Evolutionary conservation across 2,888 invertebrate genomes (phyloP), one percentile per base, ranked within the genome.

Genomic region (Orthosia gothica): DNA sequence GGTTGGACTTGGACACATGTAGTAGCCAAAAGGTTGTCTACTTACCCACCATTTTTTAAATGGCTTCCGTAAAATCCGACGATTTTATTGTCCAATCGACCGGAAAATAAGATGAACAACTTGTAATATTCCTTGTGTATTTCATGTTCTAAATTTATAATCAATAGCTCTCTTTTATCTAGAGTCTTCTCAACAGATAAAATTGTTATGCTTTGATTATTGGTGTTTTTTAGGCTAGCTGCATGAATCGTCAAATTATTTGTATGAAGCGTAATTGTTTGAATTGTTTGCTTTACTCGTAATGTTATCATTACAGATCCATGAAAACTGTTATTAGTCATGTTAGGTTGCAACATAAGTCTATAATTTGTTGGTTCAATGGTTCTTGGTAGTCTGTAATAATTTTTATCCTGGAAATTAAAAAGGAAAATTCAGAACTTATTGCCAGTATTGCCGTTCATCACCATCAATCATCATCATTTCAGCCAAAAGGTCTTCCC

Each of bases 301-400:
- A 98, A 79, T 0, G 82, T 85, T 58, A 98, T 97, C 0, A 83
- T 89, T 0, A 97, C 97, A 67, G 92, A 94, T 18, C 98, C 98
- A 61, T 75, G 97, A 97, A 87, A 96, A 90, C 80, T 96, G 92
- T 97, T 97, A 54, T 91, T 93, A 9, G 91, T 92, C 79, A 98
- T 94, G 87, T 98, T 94, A 0, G 98, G 98, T 89, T 97, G 94
- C 50, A 98, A 92, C 66, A 94, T 95, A 5, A 99, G 93, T 85
- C 98, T 97, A 90, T 99, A 99, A 78, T 97, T 96, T 23, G 92
- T 88, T 0, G 98, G 98, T 49, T 94, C 89, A 0, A 98, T 93
- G 57, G 96, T 90, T 52, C 92, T 93, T 2, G 98, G 97, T 16
- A 98, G 91, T 70, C 94, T 90, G 78, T 93, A 93, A 71, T 88